Evolutionary conservation across 2,797 vertebrate species (phyloP), one percentile per base, ranked within the genome.

Genomic region (Parauchenoglanis ngamensis): DNA sequence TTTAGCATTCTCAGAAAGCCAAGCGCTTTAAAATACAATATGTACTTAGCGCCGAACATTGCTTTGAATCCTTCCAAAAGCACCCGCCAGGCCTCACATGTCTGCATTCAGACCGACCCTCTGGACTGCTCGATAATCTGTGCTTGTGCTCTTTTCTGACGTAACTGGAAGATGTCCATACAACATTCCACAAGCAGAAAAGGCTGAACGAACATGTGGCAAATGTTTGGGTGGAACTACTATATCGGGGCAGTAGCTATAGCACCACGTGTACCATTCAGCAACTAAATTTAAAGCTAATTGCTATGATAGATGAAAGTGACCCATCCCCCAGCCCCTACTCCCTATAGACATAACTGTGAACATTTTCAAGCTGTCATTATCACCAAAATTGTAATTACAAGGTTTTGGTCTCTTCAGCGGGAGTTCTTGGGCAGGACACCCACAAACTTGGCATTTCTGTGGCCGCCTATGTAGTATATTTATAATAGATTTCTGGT

Each of bases 271-370:
- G 28, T 81, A 15, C 57, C 79, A 46, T 46, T 49, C 63, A 35
- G 93, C 92, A 93, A 96, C 96, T 96, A 96, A 96, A 96, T 96
- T 96, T 96, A 96, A 96, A 95, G 95, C 94, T 96, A 96, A 96
- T 95, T 96, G 94, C 95, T 96, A 96, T 95, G 96, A 96, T 94
- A 95, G 94, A 94, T 92, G 87, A 95, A 94, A 94, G 93, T 92
- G 94, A 93, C 63, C 80, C 78, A 83, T 59, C 80, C 73, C 86
- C 72, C 67, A 75, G 17, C 46, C 65, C 84, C 61, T 85, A 76
- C 83, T 84, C 56, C 84, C 59, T 87, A 94, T 94, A 95, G 94
- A 96, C 95, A 96, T 94, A 96, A 96, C 94, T 94, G 89, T 89
- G 88, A 94, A 91, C 92, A 80, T 89, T 94, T 95, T 93, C 93